Evolutionary conservation across 2,888 invertebrate genomes (phyloP), one percentile per base, ranked within the genome.

Genomic region (Rhorus exstirpatorius): DNA sequence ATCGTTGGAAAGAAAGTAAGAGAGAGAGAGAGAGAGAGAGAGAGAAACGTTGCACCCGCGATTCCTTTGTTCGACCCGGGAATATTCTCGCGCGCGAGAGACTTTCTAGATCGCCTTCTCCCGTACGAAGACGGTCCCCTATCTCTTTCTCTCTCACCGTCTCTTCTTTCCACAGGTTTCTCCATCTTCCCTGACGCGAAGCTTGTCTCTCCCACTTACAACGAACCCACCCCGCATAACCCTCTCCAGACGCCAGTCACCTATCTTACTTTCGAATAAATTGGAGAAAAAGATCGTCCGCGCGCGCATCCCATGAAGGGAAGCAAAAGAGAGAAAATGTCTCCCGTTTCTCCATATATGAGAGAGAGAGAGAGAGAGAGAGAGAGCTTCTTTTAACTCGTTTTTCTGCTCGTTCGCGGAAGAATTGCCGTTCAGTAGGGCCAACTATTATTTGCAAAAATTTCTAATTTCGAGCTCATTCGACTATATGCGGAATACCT

Each of bases 41-140:
- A 31, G 31, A 31, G 31, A 31, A 6, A 44, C 46, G 83, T 79
- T 83, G 86, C 86, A 85, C 83, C 85, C 85, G 86, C 85, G 83
- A 67, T 84, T 83, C 84, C 87, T 87, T 86, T 89, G 87, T 89
- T 89, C 87, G 83, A 83, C 83, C 84, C 83, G 84, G 83, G 78
- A 84, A 83, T 83, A 83, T 85, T 84, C 83, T 85, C 85, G 86
- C 86, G 83, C 82, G 75, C 84, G 84, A 68, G 46, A 70, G 83
- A 84, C 85, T 86, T 86, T 87, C 84, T 84, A 84, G 83, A 79
- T 76, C 83, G 71, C 70, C 70, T 78, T 78, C 71, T 70, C 55
- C 24, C 75, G 84, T 81, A 67, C 83, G 83, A 83, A 83, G 85
- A 78, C 74, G 83, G 35, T 84, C 83, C 78, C 86, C 86, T 82